Base-by-base conservation (phyloP, 2,888 invertebrate species). In the Melipona beecheii region DNA sequence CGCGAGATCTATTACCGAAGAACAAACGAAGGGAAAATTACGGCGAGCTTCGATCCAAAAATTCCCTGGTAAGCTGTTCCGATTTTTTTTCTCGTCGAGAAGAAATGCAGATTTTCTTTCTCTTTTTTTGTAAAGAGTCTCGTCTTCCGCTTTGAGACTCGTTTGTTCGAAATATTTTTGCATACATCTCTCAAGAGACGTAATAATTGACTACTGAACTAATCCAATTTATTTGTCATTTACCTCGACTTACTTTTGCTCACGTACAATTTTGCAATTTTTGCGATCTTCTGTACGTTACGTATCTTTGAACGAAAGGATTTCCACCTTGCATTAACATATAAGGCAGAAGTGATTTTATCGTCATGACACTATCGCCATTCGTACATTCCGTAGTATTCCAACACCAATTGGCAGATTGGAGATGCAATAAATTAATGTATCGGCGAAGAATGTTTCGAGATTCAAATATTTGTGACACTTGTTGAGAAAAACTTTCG, bases 1-100 rank as follows among this genome's bases (percentile, higher is more conserved):
- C 64, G 68, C 19, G 74, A 68, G 56, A 80, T 78, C 36, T 69
- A 71, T 83, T 78, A 49, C 50, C 64, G 52, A 69, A 56, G 73
- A 69, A 83, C 74, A 72, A 84, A 69, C 79, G 70, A 27, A 76
- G 64, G 17, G 49, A 17, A 75, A 83, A 75, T 84, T 68, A 58
- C 64, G 24, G 15, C 4, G 19, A 65, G 58, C 6, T 62, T n/a
- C 19, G 62, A 15, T 62, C n/a, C n/a, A n/a, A 31, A 77, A 78
- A 56, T 52, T 17, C 52, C 9, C 56, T 24, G 21, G 17, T 50
- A 54, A 15, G 31, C 31, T 62, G 13, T 2, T 21, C 49, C 21
- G 13, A 43, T 24, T 13, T 9, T 13, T 9, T 43, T 43, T 43
- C 9, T 9, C 9, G 1, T 43, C 43, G 43, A 13, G 15, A 27